Evolutionary conservation across 2,888 invertebrate species (phyloP), one percentile per base, ranked within the genome.

Genomic region (Phyto melanocephala): DNA sequence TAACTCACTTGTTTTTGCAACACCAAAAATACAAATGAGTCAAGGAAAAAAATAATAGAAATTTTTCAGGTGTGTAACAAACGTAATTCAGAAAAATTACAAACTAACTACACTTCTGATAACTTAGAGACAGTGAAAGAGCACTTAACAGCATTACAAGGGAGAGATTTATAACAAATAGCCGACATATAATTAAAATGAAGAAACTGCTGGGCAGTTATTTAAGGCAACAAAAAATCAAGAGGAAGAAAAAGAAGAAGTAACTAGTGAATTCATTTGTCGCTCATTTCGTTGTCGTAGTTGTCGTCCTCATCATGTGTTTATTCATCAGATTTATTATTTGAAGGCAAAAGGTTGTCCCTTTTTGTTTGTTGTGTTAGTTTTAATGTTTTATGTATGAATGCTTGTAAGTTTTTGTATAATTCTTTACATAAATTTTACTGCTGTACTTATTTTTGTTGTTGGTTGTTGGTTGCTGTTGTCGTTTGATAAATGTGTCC

Each of bases 321-420:
- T 76, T 79, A 75, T 79, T 79, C 82, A 82, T 79, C 75, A 71
- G 79, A 82, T 82, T 79, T 82, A 71, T 75, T 70, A 67, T 75
- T 47, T 80, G 70, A 65, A 75, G 33, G 60, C 78, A 47, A 74
- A 77, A 62, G 28, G 52, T 75, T 63, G 60, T 45, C 54, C 24
- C 58, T 60, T 15, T 67, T 52, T 58, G 40, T 52, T 45, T 42
- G 42, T 8, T 77, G 70, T 52, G 35, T 65, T 50, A 50, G 71
- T 79, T 65, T 52, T 11, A 71, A 65, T 56, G 65, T 20, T 35
- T 28, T 42, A 37, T 67, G 56, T 58, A 56, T 22, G 47, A 45
- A 35, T 24, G 24, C 35, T 54, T 22, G 54, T n/a, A 17, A 15
- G 22, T 40, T 28, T 3, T 22, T 47, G 40, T 15, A 2, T 52